phyloP scores from a whole-genome alignment of 1,140 invertebrate species.

The Meteorus sp. region DNA sequence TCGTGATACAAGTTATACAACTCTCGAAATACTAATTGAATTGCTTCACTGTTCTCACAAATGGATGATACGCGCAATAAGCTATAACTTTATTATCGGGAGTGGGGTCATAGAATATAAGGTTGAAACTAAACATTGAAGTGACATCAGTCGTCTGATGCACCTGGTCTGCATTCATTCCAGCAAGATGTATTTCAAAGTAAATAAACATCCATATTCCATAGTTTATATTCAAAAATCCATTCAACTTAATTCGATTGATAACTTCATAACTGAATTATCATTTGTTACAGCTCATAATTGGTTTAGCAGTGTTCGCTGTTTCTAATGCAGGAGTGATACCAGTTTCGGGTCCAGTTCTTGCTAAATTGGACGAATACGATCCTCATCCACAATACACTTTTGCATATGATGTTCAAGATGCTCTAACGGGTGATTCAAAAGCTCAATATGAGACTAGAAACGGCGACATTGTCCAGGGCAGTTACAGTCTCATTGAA shows the following conservation, averaged over 20 bases:
- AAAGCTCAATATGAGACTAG: constrained; percentile 15
- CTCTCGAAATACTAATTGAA: constrained; percentile 27
- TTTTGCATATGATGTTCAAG: constrained; percentile 14
- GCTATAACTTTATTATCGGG: neutral
- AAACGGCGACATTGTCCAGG: no score
- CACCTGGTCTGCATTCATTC: neutral
- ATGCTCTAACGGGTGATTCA: constrained; percentile 16
- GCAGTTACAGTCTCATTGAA: constrained; percentile 22
- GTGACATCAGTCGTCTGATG: constrained; percentile 6
- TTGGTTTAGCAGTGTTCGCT: neutral
- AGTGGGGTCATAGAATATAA: constrained; percentile 19
- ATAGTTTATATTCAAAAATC: neutral
- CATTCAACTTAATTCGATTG: neutral
- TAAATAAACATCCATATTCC: neutral
- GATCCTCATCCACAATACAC: constrained; percentile 17
- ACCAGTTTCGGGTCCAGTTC: constrained; percentile 31
- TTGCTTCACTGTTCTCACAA: constrained; percentile 17
- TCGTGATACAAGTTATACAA: constrained; percentile 9
- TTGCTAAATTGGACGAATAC: constrained; percentile 20
- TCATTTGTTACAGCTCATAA: no score
- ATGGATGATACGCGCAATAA: constrained; percentile 19
- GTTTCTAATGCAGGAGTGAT: neutral
- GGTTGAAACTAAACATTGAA: constrained; percentile 1
- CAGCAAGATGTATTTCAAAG: constrained; percentile 7
- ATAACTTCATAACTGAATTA: no score